Evolutionary conservation across 2,888 invertebrate species (phyloP), one percentile per base, ranked within the genome.

Genomic region (Erpobdella octoculata): DNA sequence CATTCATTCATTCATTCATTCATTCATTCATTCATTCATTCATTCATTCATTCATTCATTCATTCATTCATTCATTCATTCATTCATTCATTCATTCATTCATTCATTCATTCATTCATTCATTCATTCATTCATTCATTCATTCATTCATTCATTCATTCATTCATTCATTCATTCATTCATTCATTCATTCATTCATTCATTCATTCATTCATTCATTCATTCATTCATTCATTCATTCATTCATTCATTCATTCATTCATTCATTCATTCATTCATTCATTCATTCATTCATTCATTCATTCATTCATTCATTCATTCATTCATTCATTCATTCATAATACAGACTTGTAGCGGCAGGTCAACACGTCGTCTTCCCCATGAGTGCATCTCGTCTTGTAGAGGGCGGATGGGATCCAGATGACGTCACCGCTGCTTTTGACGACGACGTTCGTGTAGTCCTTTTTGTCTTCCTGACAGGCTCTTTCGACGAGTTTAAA

Each of bases 361-460:
- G 36, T 21, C n/a, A 58, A 48, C 2, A 15, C 36, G 8, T 31
- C 58, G 18, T 1, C 35, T 21, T 28, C 12, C 31, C 33, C 68
- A 12, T 18, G 28, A 33, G 25, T 28, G 59, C 70, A 70, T 12
- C n/a, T 53, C 5, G 70, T 36, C 21, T 58, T 53, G 35, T 70
- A 70, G 12, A 53, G n/a, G 33, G 35, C 59, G 8, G 58, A 25
- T 18, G 70, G 59, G 38, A 70, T 25, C 70, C 70, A 70, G 37
- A 70, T 35, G 2, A 70, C 28, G n/a, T 53, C 25, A 25, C 70
- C 70, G 36, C 59, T 35, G 36, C 31, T 33, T 12, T 0, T 58
- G 3, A 70, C 36, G 25, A 59, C 59, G 1, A 33, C 35, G n/a
- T 70, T 70, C 35, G 70, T 35, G 0, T n/a, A 21, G 12, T 59